Base-by-base conservation (phyloP, 1,140 invertebrate species). In the Listronotus bonariensis region DNA sequence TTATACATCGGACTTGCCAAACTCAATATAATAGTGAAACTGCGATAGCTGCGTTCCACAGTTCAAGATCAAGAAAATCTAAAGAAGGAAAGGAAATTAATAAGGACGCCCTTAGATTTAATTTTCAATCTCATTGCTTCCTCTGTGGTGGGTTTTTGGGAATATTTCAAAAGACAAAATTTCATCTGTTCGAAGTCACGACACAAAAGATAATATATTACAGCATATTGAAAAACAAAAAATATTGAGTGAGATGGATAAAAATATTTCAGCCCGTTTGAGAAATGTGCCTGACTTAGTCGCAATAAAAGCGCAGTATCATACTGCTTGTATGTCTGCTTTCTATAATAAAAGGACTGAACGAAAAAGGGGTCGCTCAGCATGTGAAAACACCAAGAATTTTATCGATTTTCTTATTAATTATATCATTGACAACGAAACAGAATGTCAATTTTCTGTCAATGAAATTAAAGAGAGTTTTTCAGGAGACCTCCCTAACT, bases 201-300 rank as follows among this genome's bases (percentile, higher is more conserved):
- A 26, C 5, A 26, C 20, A 26, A 26, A 5, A 26, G 20, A 26
- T 26, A 26, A 26, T 26, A 26, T 26, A 26, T 26, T 26, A 26
- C 20, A 26, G 20, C 20, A 26, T 26, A 26, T 26, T 26, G 11
- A 59, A 38, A 34, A 59, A 40, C 26, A 59, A 59, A 59, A 59
- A 43, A 49, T 32, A 49, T 49, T 26, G 10, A 49, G 48, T 59
- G 46, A 59, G 36, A 36, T 59, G 11, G 46, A 59, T 59, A 59
- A 59, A 59, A 49, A 48, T 14, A 36, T 48, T 34, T 59, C 36
- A 59, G 57, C 45, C 12, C 57, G 45, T 59, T 59, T 59, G 26
- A 59, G 17, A 49, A 59, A 48, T 59, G 46, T 49, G 43, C 32
- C 43, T 48, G 46, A 59, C 48, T 59, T 57, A 57, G 55, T 46